Conservation (phyloP, 2,888 invertebrate genomes). For the Reticulitermes lucifugus region DNA sequence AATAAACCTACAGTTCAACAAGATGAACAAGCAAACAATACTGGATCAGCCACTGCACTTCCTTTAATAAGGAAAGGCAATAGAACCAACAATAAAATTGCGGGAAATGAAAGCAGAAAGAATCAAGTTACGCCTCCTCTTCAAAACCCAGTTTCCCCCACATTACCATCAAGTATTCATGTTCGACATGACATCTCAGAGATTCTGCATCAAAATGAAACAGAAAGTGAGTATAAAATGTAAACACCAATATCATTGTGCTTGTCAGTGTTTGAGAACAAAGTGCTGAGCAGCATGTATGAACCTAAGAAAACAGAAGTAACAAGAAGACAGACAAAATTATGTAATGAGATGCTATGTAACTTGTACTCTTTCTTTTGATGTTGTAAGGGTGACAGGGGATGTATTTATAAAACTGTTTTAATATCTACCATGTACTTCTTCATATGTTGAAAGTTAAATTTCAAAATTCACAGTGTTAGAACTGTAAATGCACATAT, state of each 20-base stretch:
- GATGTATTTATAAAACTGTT: too few species aligned
- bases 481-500: too few species aligned
- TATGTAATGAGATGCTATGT: too few species aligned
- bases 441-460: too few species aligned
- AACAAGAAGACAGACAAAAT: too few species aligned
- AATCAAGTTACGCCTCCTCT: not conserved
- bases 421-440: too few species aligned
- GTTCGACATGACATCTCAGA: not conserved
- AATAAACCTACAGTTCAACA: not conserved
- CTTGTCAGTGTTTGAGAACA: too few species aligned
- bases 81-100: not conserved
- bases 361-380: too few species aligned
- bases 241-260: not conserved
- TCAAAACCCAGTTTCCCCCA: slow-evolving; percentile 34
- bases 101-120: not conserved
- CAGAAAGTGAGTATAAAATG: slow-evolving; percentile 11
- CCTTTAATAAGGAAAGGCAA: slow-evolving; percentile 15
- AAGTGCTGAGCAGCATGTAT: too few species aligned
- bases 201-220: slow-evolving; percentile 1
- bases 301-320: too few species aligned
- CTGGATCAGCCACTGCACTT: not conserved
- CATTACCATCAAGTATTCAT: slow-evolving; percentile 32
- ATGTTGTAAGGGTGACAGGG: too few species aligned
- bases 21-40: not conserved
- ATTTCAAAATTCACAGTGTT: too few species aligned